Percentiles rank a stretch among this genome's conserved stretches.
phyloP scores from a whole-genome alignment of 2,113 vertebrate species.

The Mesoclemmys tuberculata region DNA sequence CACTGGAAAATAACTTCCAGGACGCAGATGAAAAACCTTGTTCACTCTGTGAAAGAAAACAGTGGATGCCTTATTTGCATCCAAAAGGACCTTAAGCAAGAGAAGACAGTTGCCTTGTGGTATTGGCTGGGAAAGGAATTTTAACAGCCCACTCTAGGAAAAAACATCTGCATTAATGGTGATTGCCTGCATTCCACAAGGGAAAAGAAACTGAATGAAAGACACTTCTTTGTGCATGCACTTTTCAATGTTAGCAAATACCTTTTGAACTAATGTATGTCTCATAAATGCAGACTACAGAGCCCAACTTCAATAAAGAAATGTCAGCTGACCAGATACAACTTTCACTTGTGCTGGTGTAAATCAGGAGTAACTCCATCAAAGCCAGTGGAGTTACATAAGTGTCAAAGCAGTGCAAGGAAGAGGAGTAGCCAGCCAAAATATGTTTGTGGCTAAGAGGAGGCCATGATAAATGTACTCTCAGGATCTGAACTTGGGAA shows the following conservation, averaged over 20 bases:
- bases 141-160: background rate
- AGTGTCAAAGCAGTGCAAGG: background rate
- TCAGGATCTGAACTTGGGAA: background rate
- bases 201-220: background rate
- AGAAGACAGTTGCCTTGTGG: background rate
- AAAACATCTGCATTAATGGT: conserved; percentile 15
- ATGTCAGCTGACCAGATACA: background rate
- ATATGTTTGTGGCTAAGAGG: background rate
- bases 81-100: background rate
- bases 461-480: background rate
- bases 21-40: background rate
- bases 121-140: background rate
- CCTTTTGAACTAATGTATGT: background rate
- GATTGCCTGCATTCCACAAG: background rate
- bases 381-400: background rate
- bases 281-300: background rate
- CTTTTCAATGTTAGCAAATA: background rate
- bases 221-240: background rate
- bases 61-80: background rate
- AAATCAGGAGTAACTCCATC: background rate
- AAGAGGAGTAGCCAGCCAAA: background rate
- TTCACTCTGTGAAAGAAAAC: background rate
- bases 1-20: background rate
- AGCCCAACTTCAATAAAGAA: background rate
- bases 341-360: background rate